These are phyloP conservation scores for Mactra quadrangularis DNA, from an alignment of 1,140 invertebrate species.

Conservation along the genomic window DNA sequence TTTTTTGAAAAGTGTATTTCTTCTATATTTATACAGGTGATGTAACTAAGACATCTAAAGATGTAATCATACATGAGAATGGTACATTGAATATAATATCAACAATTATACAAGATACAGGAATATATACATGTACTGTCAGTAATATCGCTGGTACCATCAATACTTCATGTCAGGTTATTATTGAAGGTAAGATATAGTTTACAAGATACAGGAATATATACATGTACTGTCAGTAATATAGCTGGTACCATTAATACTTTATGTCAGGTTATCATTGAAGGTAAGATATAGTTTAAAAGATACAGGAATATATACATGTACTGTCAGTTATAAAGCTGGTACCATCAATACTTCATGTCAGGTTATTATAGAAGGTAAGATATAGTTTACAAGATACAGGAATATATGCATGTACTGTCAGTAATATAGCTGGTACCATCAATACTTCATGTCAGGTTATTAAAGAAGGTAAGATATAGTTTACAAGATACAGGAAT, in stretches of 20 bases:
- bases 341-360: neutral
- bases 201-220: conserved; percentile 39
- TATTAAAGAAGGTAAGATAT: conserved; percentile 38
- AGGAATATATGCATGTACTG: conserved; percentile 45
- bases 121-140: conserved; percentile 41
- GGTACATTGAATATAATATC: conserved; percentile 5
- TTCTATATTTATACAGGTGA: neutral
- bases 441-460: neutral
- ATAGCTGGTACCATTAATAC: neutral
- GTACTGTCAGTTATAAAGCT: conserved; percentile 14
- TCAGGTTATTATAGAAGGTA: conserved; percentile 38
- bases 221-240: conserved; percentile 41
- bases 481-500: conserved; percentile 35
- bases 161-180: neutral
- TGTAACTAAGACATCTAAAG: neutral
- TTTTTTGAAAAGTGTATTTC: no score
- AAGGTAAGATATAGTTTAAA: conserved; percentile 35
- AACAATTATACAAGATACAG: conserved; percentile 19
- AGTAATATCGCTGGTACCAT: conserved; percentile 22
- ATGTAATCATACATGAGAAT: neutral
- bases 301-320: conserved; percentile 53
- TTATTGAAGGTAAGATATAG: conserved; percentile 26
- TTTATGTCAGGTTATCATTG: neutral
- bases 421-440: conserved; percentile 15
- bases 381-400: conserved; percentile 8